phyloP scores from a whole-genome alignment of 2,797 vertebrate genomes.

The Anguilla pacifica region DNA sequence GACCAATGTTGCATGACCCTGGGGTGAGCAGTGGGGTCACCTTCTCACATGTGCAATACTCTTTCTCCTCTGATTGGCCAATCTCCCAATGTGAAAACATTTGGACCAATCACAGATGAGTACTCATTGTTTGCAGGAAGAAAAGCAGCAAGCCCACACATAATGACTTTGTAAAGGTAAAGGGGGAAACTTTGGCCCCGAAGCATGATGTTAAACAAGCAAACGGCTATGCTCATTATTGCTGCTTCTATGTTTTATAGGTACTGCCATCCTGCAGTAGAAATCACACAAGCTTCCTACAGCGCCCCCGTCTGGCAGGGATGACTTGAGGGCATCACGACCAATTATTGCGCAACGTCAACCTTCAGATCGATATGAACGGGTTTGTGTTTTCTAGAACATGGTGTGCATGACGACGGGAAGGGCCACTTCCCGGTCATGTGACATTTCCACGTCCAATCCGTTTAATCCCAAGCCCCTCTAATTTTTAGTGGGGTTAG shows the following conservation, averaged over 20 bases:
- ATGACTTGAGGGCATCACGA: neutral
- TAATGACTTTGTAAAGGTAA: neutral
- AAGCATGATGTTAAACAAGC: neutral
- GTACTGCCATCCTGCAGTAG: neutral
- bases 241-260: neutral
- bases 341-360: neutral
- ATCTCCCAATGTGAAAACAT: neutral
- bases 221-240: neutral
- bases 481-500: neutral
- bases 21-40: neutral
- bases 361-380: neutral
- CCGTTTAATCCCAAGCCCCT: neutral
- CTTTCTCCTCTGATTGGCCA: neutral
- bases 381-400: neutral
- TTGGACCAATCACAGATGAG: slow-evolving; percentile 4
- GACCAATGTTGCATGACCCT: neutral
- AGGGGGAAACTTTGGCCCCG: neutral
- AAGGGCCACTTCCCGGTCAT: too few species aligned
- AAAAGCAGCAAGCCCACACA: neutral
- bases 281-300: neutral
- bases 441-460: neutral
- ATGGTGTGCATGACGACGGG: neutral
- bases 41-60: neutral
- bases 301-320: neutral
- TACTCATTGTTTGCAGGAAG: neutral